Evolutionary conservation across 1,140 invertebrate species (phyloP).

Genomic region (Nomia melanderi): DNA sequence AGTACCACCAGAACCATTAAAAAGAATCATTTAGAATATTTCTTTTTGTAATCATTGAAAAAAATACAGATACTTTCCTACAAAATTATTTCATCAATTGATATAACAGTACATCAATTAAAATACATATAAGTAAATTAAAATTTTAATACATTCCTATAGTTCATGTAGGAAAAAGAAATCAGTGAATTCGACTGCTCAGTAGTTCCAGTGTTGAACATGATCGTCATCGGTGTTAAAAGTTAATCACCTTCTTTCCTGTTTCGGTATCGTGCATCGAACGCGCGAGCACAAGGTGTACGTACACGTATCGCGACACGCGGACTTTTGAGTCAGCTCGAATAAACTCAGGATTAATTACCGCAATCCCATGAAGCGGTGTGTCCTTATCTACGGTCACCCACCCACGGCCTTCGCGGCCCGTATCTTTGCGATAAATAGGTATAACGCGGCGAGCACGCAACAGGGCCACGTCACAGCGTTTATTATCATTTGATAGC

Average conservation of each 20-base stretch:
- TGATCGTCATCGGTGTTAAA: too few relatives aligned
- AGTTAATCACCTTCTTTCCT: conserved; percentile 17
- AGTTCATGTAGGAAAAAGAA: too few relatives aligned
- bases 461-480: conserved; percentile 46
- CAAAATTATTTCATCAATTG: too few relatives aligned
- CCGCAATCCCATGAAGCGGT: conserved; percentile 45
- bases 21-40: too few relatives aligned
- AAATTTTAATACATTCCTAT: too few relatives aligned
- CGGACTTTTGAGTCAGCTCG: conserved; percentile 37
- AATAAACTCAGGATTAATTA: conserved; percentile 58
- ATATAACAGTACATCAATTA: too few relatives aligned
- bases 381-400: conserved; percentile 53
- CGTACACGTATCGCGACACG: conserved; percentile 10
- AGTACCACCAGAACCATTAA: too few relatives aligned
- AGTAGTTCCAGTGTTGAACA: too few relatives aligned
- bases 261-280: not conserved
- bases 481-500: conserved; percentile 60
- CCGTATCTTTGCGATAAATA: conserved; percentile 59
- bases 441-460: conserved; percentile 49
- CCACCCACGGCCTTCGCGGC: conserved; percentile 17
- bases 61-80: too few relatives aligned
- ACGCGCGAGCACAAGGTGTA: not conserved
- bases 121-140: too few relatives aligned
- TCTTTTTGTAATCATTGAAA: too few relatives aligned
- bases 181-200: too few relatives aligned